Conservation (phyloP, 2,113 vertebrate species). For the Laticauda colubrina region DNA sequence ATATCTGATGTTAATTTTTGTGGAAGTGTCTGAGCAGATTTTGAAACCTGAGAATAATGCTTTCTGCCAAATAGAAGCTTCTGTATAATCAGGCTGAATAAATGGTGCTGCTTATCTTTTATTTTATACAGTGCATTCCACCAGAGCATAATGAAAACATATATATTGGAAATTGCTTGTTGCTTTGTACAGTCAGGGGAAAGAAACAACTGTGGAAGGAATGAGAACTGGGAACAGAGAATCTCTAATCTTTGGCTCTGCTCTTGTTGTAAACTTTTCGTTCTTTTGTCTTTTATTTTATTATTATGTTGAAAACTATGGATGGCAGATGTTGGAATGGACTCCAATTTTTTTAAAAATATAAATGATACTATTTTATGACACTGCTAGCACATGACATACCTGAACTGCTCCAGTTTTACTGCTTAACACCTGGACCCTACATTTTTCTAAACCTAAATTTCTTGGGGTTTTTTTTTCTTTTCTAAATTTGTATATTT, state of each 20-base stretch:
- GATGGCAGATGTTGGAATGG: not conserved
- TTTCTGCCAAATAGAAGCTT: conserved; percentile 31
- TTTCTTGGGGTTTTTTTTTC: too few relatives aligned
- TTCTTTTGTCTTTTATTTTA: not conserved
- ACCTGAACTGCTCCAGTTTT: not conserved
- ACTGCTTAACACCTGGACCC: not conserved
- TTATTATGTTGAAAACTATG: not conserved
- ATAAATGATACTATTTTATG: not conserved
- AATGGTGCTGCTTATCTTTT: conserved; percentile 41
- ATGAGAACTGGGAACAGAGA: conserved; percentile 25
- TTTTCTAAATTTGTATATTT: not conserved
- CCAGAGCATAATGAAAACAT: conserved; percentile 50
- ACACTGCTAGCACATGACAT: not conserved
- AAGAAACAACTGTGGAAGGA: conserved; percentile 23
- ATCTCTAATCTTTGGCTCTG: conserved; percentile 16
- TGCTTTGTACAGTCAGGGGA: conserved; percentile 30
- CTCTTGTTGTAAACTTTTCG: not conserved
- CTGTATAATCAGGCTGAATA: conserved; percentile 44
- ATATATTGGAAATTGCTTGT: conserved; percentile 48
- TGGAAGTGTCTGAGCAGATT: conserved; percentile 60
- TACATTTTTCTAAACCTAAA: not conserved
- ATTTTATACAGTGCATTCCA: conserved; percentile 34
- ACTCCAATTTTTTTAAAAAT: not conserved
- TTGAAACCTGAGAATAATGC: conserved; percentile 50
- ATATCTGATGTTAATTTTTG: conserved; percentile 65